Base-by-base conservation (phyloP, 2,888 invertebrate genomes). In the Stenolophus ochropezus region DNA sequence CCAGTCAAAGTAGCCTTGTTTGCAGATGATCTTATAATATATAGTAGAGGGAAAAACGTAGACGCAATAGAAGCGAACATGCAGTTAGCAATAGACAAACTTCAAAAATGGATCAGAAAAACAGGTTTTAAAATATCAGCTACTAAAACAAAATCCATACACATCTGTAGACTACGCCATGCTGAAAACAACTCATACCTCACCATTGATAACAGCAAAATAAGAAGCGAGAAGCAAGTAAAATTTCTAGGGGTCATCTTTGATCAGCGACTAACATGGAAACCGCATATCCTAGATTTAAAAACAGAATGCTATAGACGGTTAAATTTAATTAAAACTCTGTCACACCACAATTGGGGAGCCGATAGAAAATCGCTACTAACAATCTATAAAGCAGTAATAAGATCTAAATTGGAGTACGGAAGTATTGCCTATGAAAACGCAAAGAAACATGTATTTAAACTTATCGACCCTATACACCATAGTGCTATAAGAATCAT, bases 181-280 rank as follows among this genome's bases (percentile, higher is more conserved):
- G n/a, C 8, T 2, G 11, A 18, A 16, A 16, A 53, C 49, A 8
- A 82, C 16, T 11, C 78, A 18, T 69, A 53, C 76, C 42, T 82
- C 14, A 51, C 5, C n/a, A 1, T 82, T n/a, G n/a, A 69, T 20
- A n/a, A 69, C 16, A 25, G 14, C n/a, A 23, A 3, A 23, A 25
- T 79, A 25, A 16, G 6, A 8, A 69, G 4, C 8, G 18, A 21
- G 23, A 0, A 33, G 61, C 33, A 23, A 11, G 71, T 81, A 8
- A 83, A 83, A 82, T 56, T 84, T 18, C 71, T 84, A 1, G 83
- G 83, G 0, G 2, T 84, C 5, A 51, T 74, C 4, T 83, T 84
- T 5, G 82, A 84, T 47, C 8, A 25, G 0, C 83, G 81, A 23
- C 16, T 84, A 0, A 83, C 81, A 5, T 85, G 82, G 82, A 83